Evolutionary conservation across 2,797 vertebrate genomes (phyloP).

Genomic region (Peromyscus aztecus): DNA sequence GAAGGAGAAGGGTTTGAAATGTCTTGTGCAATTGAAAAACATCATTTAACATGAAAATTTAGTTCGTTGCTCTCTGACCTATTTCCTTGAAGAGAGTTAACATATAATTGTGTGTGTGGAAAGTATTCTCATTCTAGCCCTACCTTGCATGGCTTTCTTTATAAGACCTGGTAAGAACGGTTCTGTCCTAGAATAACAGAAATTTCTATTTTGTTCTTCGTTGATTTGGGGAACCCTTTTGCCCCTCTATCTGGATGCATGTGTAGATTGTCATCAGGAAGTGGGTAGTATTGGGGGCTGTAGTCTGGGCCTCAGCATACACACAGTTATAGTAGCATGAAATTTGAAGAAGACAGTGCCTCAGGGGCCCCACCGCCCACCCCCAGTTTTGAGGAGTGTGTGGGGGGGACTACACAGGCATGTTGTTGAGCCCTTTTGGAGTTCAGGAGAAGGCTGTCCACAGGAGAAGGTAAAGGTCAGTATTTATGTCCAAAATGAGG

Average conservation of each 20-base stretch:
- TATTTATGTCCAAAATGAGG: neutral
- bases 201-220: neutral
- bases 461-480: neutral
- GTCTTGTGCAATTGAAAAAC: slow-evolving; percentile 34
- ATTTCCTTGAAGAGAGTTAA: neutral
- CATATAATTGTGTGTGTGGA: neutral
- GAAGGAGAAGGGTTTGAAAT: neutral
- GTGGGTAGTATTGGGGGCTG: neutral
- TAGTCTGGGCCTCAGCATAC: neutral
- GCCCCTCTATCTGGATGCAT: neutral
- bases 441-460: neutral
- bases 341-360: neutral
- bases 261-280: neutral
- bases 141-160: neutral
- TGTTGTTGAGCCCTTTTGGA: neutral
- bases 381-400: neutral
- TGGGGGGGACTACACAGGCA: neutral
- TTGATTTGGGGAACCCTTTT: neutral
- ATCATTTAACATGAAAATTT: neutral
- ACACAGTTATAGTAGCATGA: neutral
- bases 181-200: neutral
- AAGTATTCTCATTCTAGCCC: slow-evolving; percentile 50
- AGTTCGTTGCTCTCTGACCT: neutral
- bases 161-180: neutral
- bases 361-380: too few relatives aligned